phyloP scores from a whole-genome alignment of 1,140 invertebrate genomes.

The Brachionus calyciflorus region DNA sequence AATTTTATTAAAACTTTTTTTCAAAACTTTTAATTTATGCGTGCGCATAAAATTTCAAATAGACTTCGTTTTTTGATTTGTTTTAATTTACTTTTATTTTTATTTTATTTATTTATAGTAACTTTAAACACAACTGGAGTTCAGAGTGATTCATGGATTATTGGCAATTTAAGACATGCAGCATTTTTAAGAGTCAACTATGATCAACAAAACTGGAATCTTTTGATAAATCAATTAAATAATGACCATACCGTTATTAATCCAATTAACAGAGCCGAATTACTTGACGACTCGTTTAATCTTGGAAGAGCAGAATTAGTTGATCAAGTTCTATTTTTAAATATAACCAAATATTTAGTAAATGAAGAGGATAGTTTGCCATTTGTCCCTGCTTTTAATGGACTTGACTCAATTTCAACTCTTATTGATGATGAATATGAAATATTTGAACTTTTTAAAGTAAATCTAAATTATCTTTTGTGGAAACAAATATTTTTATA shows the following conservation, averaged over 20 bases:
- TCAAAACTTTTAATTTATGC: no score
- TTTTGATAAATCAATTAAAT: conserved; percentile 63
- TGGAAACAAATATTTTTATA: background rate
- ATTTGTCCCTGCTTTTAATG: conserved; percentile 38
- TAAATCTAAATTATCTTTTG: background rate
- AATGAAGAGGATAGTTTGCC: conserved; percentile 28
- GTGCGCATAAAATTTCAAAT: no score
- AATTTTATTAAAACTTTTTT: no score
- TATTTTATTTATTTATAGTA: background rate
- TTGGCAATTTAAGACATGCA: conserved; percentile 78
- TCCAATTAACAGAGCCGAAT: conserved; percentile 69
- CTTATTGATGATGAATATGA: conserved; percentile 4
- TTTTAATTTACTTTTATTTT: background rate
- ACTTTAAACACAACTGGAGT: background rate
- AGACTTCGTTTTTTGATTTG: no score
- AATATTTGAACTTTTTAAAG: background rate
- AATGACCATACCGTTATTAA: conserved; percentile 47
- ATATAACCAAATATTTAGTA: background rate
- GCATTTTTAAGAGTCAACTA: conserved; percentile 84
- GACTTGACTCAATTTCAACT: background rate
- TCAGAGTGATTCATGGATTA: conserved; percentile 61
- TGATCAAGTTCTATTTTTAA: conserved; percentile 28
- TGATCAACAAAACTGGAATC: conserved; percentile 71
- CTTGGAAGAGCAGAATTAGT: conserved; percentile 62
- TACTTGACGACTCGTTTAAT: conserved; percentile 81